phyloP scores from a whole-genome alignment of 1,140 invertebrate species.

The Cyclargus thomasi region DNA sequence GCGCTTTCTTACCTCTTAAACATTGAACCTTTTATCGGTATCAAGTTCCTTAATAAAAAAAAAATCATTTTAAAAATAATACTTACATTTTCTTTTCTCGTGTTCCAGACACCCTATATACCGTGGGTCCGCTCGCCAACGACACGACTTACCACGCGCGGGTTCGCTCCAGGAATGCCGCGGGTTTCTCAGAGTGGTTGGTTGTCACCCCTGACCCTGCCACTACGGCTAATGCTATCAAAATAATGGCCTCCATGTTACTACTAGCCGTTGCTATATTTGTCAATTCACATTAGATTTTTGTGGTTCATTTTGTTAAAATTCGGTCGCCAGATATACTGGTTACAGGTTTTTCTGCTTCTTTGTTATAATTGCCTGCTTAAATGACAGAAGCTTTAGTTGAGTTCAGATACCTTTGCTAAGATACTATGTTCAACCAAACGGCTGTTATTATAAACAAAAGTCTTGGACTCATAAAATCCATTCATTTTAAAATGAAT shows the following conservation, averaged over 20 bases:
- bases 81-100: slow-evolving; percentile 21
- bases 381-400: too few species aligned
- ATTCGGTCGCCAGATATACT: background rate
- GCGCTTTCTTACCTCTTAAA: too few species aligned
- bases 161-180: slow-evolving; percentile 49
- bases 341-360: background rate
- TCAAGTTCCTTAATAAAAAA: too few species aligned
- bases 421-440: too few species aligned
- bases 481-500: too few species aligned
- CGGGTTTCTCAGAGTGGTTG: slow-evolving; percentile 55
- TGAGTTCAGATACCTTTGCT: too few species aligned
- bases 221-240: slow-evolving; percentile 35
- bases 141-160: slow-evolving; percentile 50
- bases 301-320: background rate
- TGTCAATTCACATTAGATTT: background rate
- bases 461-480: too few species aligned
- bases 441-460: too few species aligned
- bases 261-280: slow-evolving; percentile 28
- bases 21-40: too few species aligned
- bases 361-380: background rate
- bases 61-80: too few species aligned
- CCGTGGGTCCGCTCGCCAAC: slow-evolving; percentile 44
- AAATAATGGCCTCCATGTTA: slow-evolving; percentile 29
- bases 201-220: slow-evolving; percentile 33
- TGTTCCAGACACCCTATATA: slow-evolving; percentile 44